Base-by-base conservation (phyloP, 2,113 vertebrate species). In the Scomber japonicus region DNA sequence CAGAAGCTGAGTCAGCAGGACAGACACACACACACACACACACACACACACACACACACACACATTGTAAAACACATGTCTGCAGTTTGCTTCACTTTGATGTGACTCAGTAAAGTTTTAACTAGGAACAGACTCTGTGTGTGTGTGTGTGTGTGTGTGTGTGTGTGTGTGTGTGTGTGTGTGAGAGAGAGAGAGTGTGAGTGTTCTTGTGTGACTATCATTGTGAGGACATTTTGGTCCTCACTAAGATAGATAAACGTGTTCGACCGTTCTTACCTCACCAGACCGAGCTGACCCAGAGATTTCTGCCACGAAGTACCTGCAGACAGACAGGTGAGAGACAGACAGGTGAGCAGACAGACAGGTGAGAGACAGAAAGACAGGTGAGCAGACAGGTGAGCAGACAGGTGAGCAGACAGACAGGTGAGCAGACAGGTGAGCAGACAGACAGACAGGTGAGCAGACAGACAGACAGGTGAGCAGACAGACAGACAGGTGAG, bases 291-390 rank as follows among this genome's bases (percentile, higher is more conserved):
- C 77, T 92, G 89, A 81, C 48, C 17, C 0, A 92, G 71, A 24
- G 79, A 66, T 51, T 61, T 88, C 61, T 90, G 89, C 91, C 87
- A 92, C 0, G 79, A 78, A 0, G 91, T 87, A 80, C 91, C 90
- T 91, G 61, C 53, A 74, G 27, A 78, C 53, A 62, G 13, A 48
- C 78, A 59, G 48, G 40, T 17, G 48, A 69, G 75, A 75, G 51
- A 49, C 27, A 60, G 16, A 17, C n/a, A 17, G 15, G 27, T 35
- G 31, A 35, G 4, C 31, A 5, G 31, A 35, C 3, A 35, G 31
- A 35, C 31, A 5, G 31, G 4, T 35, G 31, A 35, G 31, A 16
- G 12, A 54, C 5, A 12, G 0, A 53, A 30, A 40, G 15, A 46
- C 27, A 45, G 44, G 44, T 5, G 44, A 6, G 55, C 14, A 27